phyloP scores from a whole-genome alignment of 2,888 invertebrate genomes.

The Aporophyla lueneburgensis region DNA sequence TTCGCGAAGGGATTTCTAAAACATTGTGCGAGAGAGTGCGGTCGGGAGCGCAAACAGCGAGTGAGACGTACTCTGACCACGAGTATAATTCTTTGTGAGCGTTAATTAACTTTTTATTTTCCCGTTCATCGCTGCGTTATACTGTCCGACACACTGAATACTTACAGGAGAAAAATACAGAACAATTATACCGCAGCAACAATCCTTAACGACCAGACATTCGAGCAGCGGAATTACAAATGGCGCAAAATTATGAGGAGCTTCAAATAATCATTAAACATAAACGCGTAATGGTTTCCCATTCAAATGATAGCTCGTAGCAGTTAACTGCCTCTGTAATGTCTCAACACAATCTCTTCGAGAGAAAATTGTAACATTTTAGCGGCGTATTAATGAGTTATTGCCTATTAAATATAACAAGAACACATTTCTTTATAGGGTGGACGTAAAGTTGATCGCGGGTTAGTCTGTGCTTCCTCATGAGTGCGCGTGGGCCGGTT shows the following conservation, averaged over 20 bases:
- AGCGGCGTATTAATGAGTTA: slow-evolving; percentile 87
- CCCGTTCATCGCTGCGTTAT: slow-evolving; percentile 68
- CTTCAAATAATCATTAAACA: slow-evolving; percentile 89
- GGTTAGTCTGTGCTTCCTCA: slow-evolving; percentile 66
- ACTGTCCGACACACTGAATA: slow-evolving; percentile 66
- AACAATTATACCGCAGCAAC: slow-evolving; percentile 80
- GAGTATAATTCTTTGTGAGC: slow-evolving; percentile 75
- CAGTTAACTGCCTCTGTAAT: slow-evolving; percentile 87
- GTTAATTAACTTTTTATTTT: slow-evolving; percentile 83
- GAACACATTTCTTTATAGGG: slow-evolving; percentile 83
- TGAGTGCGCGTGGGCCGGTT: slow-evolving; percentile 58
- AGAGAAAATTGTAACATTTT: slow-evolving; percentile 85
- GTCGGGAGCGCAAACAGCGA: slow-evolving; percentile 64
- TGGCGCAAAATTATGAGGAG: slow-evolving; percentile 85
- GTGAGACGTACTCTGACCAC: slow-evolving; percentile 69
- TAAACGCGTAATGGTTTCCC: slow-evolving; percentile 88
- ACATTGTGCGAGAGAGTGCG: slow-evolving; percentile 32
- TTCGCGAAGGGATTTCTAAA: slow-evolving; percentile 57
- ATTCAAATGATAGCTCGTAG: slow-evolving; percentile 86
- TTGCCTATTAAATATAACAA: slow-evolving; percentile 85
- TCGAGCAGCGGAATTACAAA: slow-evolving; percentile 80
- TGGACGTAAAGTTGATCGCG: slow-evolving; percentile 74
- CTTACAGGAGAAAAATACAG: slow-evolving; percentile 69
- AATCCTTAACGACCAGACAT: slow-evolving; percentile 82
- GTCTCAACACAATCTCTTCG: slow-evolving; percentile 87